phyloP scores from a whole-genome alignment of 2,888 invertebrate species.

The Drosophila maculinotata region DNA sequence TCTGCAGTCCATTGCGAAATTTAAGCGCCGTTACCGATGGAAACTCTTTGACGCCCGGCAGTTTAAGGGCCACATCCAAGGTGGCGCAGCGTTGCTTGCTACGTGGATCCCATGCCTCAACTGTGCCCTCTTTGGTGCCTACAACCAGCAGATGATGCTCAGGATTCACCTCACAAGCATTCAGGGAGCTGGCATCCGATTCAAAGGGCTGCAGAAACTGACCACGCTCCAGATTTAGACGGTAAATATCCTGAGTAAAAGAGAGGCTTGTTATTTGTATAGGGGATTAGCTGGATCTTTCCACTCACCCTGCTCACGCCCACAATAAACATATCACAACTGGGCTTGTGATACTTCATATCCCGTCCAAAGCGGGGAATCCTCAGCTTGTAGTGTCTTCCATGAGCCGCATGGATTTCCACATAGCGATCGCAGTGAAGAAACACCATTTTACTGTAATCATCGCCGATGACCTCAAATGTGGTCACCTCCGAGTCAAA shows the following conservation, averaged over 20 bases:
- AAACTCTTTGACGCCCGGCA: conserved; percentile 86
- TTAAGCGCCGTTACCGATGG: conserved; percentile 90
- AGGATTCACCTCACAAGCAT: conserved; percentile 94
- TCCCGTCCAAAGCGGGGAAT: conserved; percentile 98
- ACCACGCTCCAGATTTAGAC: conserved; percentile 97
- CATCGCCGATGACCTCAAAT: conserved; percentile 96
- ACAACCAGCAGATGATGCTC: conserved; percentile 94
- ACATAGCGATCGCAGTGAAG: conserved; percentile 95
- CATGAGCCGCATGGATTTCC: conserved; percentile 98
- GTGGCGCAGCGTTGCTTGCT: conserved; percentile 90
- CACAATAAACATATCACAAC: conserved; percentile 96
- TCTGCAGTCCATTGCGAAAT: conserved; percentile 90
- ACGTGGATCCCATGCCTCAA: conserved; percentile 99
- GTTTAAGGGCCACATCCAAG: conserved; percentile 92
- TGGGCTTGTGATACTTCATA: conserved; percentile 94
- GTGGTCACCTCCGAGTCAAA: conserved; percentile 98
- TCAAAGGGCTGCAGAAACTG: conserved; percentile 95
- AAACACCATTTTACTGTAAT: conserved; percentile 96
- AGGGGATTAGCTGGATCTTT: too few species aligned
- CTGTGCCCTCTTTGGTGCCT: conserved; percentile 95
- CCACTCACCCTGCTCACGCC: conserved; percentile 91
- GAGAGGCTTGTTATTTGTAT: neutral
- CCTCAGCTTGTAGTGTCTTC: conserved; percentile 94
- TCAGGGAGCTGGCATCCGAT: conserved; percentile 91
- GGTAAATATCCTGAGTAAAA: conserved; percentile 92